Percentiles rank a stretch among this genome's conserved stretches.
These are phyloP conservation scores for Macropus fuliginosus DNA, from an alignment of 2,797 vertebrate genomes.

Conservation along the genomic window DNA sequence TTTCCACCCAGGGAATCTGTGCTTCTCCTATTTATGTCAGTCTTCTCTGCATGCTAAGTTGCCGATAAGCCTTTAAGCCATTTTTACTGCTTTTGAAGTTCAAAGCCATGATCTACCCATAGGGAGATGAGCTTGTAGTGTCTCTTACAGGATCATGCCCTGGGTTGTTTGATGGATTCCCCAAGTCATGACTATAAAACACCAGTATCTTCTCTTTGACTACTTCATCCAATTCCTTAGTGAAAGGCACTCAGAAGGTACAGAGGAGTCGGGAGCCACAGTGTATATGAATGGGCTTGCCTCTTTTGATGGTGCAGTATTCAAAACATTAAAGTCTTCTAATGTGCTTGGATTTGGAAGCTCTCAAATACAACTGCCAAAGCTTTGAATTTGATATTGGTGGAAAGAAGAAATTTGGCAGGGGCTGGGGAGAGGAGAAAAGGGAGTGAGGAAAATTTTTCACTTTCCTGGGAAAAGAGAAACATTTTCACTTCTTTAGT, in stretches of 20 bases:
- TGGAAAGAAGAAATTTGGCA: slow-evolving; percentile 47
- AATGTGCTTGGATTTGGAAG: slow-evolving; percentile 46
- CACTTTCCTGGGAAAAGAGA: slow-evolving; percentile 63
- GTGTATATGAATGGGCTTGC: neutral
- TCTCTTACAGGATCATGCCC: neutral
- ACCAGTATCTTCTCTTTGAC: neutral
- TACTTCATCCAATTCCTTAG: neutral
- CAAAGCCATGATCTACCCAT: neutral
- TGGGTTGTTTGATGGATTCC: neutral
- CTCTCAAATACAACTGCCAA: slow-evolving; percentile 56
- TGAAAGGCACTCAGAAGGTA: neutral
- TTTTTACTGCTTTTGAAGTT: slow-evolving; percentile 14
- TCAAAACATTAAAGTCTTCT: slow-evolving; percentile 53
- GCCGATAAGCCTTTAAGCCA: neutral
- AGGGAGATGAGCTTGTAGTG: neutral
- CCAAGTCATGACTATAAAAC: neutral
- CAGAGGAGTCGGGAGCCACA: neutral
- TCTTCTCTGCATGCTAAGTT: neutral
- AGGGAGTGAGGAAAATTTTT: slow-evolving; percentile 72
- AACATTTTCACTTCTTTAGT: slow-evolving; percentile 44
- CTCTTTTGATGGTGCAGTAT: neutral
- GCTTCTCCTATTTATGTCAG: neutral
- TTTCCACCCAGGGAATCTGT: neutral
- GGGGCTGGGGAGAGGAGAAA: slow-evolving; percentile 3
- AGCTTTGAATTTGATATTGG: slow-evolving; percentile 71